A percentile compares a stretch with the other conserved stretches of the same genome.
Conservation (phyloP, 64 coral and sea anemone species). For the Dendrophyllia cribrosa region DNA sequence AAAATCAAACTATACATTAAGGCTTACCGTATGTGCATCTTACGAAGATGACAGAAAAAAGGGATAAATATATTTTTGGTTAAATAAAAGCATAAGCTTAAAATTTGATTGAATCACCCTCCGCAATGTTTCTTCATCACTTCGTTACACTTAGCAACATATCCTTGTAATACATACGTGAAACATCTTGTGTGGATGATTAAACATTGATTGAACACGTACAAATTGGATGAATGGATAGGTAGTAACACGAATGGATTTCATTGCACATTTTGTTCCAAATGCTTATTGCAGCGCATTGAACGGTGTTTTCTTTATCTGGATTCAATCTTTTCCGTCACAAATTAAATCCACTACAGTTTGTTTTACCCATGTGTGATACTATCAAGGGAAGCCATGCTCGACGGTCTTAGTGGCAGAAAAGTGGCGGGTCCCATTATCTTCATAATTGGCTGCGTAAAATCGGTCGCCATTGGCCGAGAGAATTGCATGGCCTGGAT, state of each 20-base stretch:
- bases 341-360: not conserved
- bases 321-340: not conserved
- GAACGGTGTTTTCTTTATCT: not conserved
- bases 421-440: slow-evolving; percentile 73
- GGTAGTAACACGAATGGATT: too few relatives aligned
- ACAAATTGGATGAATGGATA: not conserved
- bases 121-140: too few relatives aligned
- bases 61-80: not conserved
- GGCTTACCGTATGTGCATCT: not conserved
- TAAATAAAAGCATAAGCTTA: not conserved
- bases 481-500: slow-evolving; percentile 81
- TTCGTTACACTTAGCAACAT: too few relatives aligned
- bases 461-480: slow-evolving; percentile 77
- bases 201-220: not conserved
- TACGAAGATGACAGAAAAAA: not conserved
- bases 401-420: slow-evolving; percentile 75
- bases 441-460: slow-evolving; percentile 83
- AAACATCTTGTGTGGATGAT: not conserved
- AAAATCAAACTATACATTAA: not conserved
- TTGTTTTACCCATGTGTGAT: slow-evolving; percentile 55
- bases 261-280: too few relatives aligned
- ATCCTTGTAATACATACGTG: not conserved
- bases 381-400: slow-evolving; percentile 70
- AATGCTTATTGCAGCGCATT: too few relatives aligned
- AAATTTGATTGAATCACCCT: not conserved